Conservation (phyloP, 2,797 vertebrate species). For the Mycteria americana region DNA sequence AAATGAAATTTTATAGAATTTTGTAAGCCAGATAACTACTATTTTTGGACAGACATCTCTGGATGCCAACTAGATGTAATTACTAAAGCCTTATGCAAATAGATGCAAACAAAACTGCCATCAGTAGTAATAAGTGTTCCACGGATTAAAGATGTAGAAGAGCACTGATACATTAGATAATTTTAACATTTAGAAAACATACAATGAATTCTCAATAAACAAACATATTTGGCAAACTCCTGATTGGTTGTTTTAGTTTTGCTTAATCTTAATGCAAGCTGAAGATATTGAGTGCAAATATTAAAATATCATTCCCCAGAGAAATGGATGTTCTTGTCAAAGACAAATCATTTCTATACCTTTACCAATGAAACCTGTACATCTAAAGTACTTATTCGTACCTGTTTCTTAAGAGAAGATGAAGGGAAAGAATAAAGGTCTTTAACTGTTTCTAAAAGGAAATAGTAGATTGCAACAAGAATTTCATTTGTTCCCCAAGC, state of each 20-base stretch:
- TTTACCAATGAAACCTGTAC: not conserved
- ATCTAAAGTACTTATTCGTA: not conserved
- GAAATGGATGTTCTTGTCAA: not conserved
- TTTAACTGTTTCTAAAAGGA: not conserved
- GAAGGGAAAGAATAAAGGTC: not conserved
- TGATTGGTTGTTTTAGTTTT: not conserved
- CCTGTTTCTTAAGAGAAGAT: not conserved
- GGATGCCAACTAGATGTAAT: not conserved
- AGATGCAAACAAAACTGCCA: not conserved
- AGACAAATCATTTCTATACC: not conserved
- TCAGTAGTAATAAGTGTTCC: not conserved
- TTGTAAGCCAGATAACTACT: not conserved
- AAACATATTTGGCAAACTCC: not conserved
- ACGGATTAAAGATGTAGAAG: not conserved
- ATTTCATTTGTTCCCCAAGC: slow-evolving; percentile 62
- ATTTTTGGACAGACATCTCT: not conserved
- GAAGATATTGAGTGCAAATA: not conserved
- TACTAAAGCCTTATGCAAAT: not conserved
- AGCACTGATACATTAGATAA: not conserved
- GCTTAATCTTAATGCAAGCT: not conserved
- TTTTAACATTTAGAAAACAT: not conserved
- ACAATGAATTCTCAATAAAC: not conserved
- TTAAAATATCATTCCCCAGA: not conserved
- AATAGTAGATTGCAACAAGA: not conserved
- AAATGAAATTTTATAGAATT: not conserved